A percentile compares a stretch with the other conserved stretches of the same genome.
phyloP scores from a whole-genome alignment of 1,140 invertebrate genomes.

The Bombus haemorrhoidalis region DNA sequence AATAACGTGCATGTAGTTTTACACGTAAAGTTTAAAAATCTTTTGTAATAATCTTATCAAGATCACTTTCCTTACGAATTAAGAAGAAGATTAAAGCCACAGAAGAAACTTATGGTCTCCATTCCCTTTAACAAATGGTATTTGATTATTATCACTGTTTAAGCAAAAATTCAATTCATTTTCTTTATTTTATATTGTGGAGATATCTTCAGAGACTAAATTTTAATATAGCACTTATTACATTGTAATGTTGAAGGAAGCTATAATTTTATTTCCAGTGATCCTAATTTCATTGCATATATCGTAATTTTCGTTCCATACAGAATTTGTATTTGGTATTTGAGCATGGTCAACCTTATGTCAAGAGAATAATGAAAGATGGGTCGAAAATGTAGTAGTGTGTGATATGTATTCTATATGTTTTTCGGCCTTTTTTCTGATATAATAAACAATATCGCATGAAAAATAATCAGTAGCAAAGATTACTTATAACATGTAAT shows the following conservation, averaged over 20 bases:
- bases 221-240: background rate
- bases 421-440: background rate
- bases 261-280: background rate
- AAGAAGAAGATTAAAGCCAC: no score
- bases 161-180: background rate
- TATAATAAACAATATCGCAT: background rate
- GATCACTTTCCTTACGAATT: no score
- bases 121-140: no score
- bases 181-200: background rate
- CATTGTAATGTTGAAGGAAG: background rate
- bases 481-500: background rate
- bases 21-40: background rate
- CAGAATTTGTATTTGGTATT: background rate
- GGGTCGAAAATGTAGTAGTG: background rate
- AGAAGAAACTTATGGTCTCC: no score
- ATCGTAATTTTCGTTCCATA: background rate
- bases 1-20: background rate
- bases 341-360: background rate
- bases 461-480: background rate
- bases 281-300: background rate
- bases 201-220: background rate
- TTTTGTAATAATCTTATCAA: no score
- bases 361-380: constrained; percentile 15
- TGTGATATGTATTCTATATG: background rate
- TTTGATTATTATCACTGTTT: no score